Conservation (phyloP, 1,140 invertebrate genomes). For the Drosophila subobscura region DNA sequence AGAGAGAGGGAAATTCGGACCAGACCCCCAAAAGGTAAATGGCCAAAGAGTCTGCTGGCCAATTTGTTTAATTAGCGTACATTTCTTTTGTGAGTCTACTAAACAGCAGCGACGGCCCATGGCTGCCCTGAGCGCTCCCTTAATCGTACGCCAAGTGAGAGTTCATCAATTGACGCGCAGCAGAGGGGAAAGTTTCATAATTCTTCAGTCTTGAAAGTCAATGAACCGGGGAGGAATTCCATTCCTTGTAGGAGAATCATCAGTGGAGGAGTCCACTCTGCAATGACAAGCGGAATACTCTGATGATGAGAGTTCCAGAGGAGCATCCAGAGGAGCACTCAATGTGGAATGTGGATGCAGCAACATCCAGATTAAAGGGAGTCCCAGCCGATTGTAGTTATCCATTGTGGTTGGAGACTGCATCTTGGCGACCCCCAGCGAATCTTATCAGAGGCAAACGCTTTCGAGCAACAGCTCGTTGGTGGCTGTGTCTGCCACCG, state of each 20-base stretch:
- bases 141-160: slow-evolving; percentile 63
- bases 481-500: slow-evolving; percentile 18
- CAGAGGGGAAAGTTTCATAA: slow-evolving; percentile 31
- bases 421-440: too few species aligned
- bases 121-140: slow-evolving; percentile 20
- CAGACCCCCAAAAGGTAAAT: slow-evolving; percentile 6
- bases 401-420: too few species aligned
- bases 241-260: neutral
- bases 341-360: too few species aligned
- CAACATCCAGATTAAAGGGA: slow-evolving; percentile 5
- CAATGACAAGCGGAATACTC: too few species aligned
- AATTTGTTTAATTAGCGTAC: slow-evolving; percentile 72
- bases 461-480: too few species aligned
- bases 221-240: neutral
- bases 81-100: slow-evolving; percentile 30
- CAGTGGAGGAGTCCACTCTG: too few species aligned
- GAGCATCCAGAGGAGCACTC: too few species aligned
- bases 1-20: neutral
- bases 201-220: too few species aligned
- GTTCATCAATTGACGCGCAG: slow-evolving; percentile 37
- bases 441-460: too few species aligned
- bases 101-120: neutral
- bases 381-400: neutral
- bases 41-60: slow-evolving; percentile 22
- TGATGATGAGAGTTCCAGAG: too few species aligned